Base-by-base conservation (phyloP, 2,888 invertebrate species). In the Drosophila atripex region DNA sequence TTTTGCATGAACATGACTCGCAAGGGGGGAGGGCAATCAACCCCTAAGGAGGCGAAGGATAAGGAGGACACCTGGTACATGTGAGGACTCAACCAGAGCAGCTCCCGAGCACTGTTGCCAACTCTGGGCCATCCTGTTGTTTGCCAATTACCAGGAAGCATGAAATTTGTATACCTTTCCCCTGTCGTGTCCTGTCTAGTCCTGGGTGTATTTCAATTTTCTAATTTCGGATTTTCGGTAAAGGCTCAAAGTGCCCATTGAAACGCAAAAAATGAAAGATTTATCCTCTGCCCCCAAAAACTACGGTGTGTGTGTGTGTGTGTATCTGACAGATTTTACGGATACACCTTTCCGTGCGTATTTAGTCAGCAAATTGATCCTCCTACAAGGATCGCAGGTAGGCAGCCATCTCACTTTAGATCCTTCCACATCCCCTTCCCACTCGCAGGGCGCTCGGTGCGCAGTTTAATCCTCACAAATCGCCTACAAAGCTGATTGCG, bases 401-500 rank as follows among this genome's bases (percentile, higher is more conserved):
- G 78, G 55, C 86, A 79, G 59, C 65, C 71, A 49, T 77, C 68
- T 56, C 60, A 8, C 46, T 69, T 39, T 18, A n/a, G 66, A 2
- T 0, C 43, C 21, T n/a, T 41, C 46, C 21, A 38, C 8, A 38
- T 18, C 38, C 2, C 46, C 35, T 32, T 16, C 21, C n/a, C 39
- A 39, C 18, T 65, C 41, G 3, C 51, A 23, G 8, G 18, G 30
- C 58, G 71, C 47, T 63, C 65, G 56, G 84, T 80, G 84, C 78
- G 75, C 78, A 83, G 78, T 84, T 77, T 89, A 88, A 89, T 88
- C 88, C 87, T 77, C 77, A 77, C 76, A 89, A 86, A 84, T 88
- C 88, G 85, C 86, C 85, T 82, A 86, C 86, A 85, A 85, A 86
- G 85, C 88, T 88, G 85, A 88, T 86, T 86, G 88, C 80, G 86